A percentile compares a stretch with the other conserved stretches of the same genome.
These are phyloP conservation scores for Muschampia plurimacula DNA, from an alignment of 2,888 invertebrate species.

Conservation along the genomic window DNA sequence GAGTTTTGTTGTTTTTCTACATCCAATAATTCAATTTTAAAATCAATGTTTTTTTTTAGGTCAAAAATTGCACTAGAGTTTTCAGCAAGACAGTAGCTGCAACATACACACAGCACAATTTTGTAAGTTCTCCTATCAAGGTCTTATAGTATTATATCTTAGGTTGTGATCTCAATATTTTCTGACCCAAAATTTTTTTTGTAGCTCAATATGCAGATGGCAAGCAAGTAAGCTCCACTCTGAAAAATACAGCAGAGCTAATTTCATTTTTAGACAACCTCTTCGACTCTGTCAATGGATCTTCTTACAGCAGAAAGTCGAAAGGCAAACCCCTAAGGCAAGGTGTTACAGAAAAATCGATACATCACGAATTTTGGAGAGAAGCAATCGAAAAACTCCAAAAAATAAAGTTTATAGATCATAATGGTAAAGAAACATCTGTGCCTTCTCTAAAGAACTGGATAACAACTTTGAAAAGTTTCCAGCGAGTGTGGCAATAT, in stretches of 20 bases:
- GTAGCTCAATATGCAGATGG: conserved; percentile 6
- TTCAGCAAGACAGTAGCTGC: background rate
- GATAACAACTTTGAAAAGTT: background rate
- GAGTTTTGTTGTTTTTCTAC: background rate
- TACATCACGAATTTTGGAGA: background rate
- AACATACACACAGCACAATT: conserved; percentile 2
- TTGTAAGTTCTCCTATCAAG: background rate
- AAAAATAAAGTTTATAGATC: background rate
- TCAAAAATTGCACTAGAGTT: conserved; percentile 1
- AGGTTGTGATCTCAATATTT: background rate
- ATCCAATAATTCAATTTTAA: background rate
- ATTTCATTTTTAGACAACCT: background rate
- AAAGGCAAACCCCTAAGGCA: conserved; percentile 2
- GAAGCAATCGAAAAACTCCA: conserved; percentile 4
- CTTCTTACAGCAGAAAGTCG: background rate
- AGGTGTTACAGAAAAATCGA: background rate
- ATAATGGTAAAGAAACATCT: conserved; percentile 1
- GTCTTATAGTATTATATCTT: background rate
- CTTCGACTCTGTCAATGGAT: conserved; percentile 1
- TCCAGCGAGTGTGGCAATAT: background rate
- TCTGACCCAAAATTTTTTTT: background rate
- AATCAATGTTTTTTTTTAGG: background rate
- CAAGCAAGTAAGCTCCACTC: background rate
- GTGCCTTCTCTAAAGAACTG: conserved; percentile 4
- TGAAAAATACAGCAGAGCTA: background rate